phyloP scores from a whole-genome alignment of 2,113 vertebrate genomes.

The Notarius quadriscutis region DNA sequence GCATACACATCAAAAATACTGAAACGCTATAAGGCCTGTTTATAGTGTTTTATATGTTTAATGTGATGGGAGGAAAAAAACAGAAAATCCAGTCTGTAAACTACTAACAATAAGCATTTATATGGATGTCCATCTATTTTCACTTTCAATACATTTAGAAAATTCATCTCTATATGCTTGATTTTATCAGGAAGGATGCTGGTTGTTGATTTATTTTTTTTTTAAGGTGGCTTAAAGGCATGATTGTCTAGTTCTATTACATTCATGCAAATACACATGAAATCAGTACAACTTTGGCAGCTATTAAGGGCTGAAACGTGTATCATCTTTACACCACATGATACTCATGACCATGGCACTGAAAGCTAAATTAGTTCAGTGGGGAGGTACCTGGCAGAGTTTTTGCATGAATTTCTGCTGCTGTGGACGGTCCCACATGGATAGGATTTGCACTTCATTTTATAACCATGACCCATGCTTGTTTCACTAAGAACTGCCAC shows the following conservation, averaged over 20 bases:
- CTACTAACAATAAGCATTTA: background rate
- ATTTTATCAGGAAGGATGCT: background rate
- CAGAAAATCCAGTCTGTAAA: background rate
- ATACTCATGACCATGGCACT: conserved; percentile 4
- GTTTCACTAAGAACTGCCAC: background rate
- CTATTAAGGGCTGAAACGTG: background rate
- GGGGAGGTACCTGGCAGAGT: background rate
- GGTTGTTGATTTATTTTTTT: background rate
- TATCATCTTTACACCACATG: conserved; percentile 1
- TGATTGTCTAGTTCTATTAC: background rate
- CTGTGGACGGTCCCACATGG: conserved; percentile 4
- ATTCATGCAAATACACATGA: background rate
- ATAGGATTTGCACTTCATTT: background rate
- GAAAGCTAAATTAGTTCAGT: background rate
- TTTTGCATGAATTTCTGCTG: conserved; percentile 15
- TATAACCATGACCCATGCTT: background rate
- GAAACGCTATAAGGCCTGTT: background rate
- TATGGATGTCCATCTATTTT: background rate
- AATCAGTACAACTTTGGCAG: background rate
- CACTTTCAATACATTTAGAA: background rate
- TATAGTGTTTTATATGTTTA: background rate
- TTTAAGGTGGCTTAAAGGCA: background rate
- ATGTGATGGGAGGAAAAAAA: background rate
- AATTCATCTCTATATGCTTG: background rate
- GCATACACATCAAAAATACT: background rate